Base-by-base conservation (phyloP, 1,140 invertebrate genomes). In the Drosophila willistoni region DNA sequence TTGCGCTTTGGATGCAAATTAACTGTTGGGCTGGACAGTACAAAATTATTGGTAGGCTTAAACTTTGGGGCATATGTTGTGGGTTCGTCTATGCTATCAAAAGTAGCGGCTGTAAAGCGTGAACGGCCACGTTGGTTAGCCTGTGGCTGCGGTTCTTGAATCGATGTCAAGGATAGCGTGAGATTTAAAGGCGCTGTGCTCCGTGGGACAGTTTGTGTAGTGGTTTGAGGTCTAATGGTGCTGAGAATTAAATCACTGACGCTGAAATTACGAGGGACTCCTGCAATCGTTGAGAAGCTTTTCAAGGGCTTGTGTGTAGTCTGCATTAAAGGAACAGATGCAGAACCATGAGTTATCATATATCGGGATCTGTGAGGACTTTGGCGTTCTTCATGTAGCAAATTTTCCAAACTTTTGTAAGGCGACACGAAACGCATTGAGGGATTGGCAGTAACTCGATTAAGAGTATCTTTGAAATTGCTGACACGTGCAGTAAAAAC, bases 11-110 rank as follows among this genome's bases (percentile, higher is more conserved):
- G 12, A 59, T 71, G 51, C 19, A 42, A 19, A 51, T 22, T 61
- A 7, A 66, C 7, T 10, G 41, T 22, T 22, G 68, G n/a, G 19
- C 54, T 73, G 10, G 25, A 66, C 7, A 54, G 6, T 14, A 75
- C 71, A 47, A 54, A 63, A 10, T 63, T 68, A 33, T 39, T 66
- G 1, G 64, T 29, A n/a, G 74, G 17, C 25, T 75, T 87, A 0
- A 81, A 60, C 29, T 79, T 89, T 2, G 91, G 91, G 0, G 91
- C 77, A 82, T 91, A 92, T 0, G 91, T 92, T 12, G 91, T 92
- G 14, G 91, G 74, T 55, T 91, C 90, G 7, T 78, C 44, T 57
- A 78, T 47, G 61, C 75, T 78, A 14, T 64, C 71, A 1, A 61
- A 34, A n/a, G 90, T 90, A 12, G 82, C 79, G 1, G 76, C 79